These are phyloP conservation scores for Cryptomyrus ogoouensis DNA, from an alignment of 2,113 vertebrate genomes.

Conservation along the genomic window DNA sequence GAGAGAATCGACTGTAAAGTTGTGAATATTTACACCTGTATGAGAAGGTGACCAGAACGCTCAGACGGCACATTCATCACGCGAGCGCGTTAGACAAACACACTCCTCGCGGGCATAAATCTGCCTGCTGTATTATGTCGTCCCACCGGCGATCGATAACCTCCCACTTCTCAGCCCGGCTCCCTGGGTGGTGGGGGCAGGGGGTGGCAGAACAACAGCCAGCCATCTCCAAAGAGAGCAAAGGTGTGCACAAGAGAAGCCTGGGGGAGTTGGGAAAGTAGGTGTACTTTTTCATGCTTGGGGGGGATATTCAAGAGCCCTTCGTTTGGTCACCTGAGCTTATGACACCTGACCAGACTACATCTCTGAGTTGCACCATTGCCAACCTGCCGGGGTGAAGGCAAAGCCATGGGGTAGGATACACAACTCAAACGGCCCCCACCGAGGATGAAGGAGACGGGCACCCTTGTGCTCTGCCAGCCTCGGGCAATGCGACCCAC, in stretches of 20 bases:
- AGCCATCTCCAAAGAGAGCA: background rate
- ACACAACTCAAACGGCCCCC: background rate
- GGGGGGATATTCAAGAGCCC: no score
- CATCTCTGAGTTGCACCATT: background rate
- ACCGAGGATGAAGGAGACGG: background rate
- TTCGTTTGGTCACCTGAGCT: background rate
- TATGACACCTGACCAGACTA: background rate
- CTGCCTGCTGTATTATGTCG: conserved; percentile 12
- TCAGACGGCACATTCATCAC: background rate
- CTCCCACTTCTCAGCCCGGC: background rate
- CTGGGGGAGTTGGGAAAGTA: background rate
- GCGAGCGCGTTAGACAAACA: background rate
- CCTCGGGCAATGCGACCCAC: no score
- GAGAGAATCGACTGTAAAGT: conserved; percentile 12
- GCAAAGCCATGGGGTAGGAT: background rate
- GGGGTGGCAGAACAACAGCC: background rate
- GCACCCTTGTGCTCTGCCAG: no score
- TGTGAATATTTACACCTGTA: conserved; percentile 11
- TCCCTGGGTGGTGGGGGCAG: background rate
- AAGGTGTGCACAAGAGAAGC: background rate
- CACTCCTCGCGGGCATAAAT: background rate
- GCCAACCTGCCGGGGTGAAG: no score
- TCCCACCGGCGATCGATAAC: background rate
- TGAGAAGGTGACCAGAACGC: background rate
- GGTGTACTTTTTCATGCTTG: background rate